These are phyloP conservation scores for Prosopocoilus inquinatus DNA, from an alignment of 2,888 invertebrate genomes.

Conservation along the genomic window DNA sequence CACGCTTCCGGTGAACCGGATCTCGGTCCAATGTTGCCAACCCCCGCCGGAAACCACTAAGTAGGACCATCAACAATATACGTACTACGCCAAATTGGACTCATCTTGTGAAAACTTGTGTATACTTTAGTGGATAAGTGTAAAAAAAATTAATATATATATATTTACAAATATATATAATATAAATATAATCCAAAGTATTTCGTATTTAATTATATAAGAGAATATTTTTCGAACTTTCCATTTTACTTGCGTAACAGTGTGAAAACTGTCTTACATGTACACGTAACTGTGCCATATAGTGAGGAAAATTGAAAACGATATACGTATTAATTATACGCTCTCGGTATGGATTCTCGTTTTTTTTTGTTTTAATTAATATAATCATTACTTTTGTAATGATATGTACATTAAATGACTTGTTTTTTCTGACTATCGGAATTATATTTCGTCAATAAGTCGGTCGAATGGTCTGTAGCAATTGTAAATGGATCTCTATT, in stretches of 20 bases:
- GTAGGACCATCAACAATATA: constrained; percentile 36
- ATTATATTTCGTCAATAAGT: background rate
- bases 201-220: constrained; percentile 26
- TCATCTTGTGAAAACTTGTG: constrained; percentile 44
- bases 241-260: constrained; percentile 18
- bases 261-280: constrained; percentile 8
- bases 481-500: constrained; percentile 33
- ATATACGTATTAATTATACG: constrained; percentile 33
- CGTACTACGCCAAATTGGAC: constrained; percentile 45
- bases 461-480: constrained; percentile 6
- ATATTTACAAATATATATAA: constrained; percentile 22
- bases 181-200: constrained; percentile 47
- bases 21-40: constrained; percentile 38
- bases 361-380: too few species aligned
- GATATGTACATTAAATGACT: background rate
- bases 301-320: constrained; percentile 30
- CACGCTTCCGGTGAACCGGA: constrained; percentile 44
- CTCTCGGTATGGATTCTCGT: background rate
- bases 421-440: background rate
- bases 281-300: constrained; percentile 33
- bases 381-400: too few species aligned
- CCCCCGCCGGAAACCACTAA: constrained; percentile 40
- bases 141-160: constrained; percentile 42
- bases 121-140: constrained; percentile 48
- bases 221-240: constrained; percentile 29